These are phyloP conservation scores for Mormyrus lacerda DNA, from an alignment of 2,113 vertebrate species.

Conservation along the genomic window DNA sequence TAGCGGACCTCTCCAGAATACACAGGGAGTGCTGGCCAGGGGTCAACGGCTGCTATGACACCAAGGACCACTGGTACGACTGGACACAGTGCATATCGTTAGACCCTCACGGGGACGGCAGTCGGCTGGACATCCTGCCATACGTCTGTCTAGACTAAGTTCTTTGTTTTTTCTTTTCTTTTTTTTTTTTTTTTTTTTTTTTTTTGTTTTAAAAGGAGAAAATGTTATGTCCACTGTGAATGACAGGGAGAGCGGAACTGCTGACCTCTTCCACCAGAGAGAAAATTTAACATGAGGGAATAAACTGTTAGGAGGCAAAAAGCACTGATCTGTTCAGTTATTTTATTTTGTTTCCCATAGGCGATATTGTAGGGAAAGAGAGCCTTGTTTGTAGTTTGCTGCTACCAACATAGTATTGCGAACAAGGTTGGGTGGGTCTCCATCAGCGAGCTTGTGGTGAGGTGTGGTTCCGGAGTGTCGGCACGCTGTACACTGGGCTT, in stretches of 20 bases:
- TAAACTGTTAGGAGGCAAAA: slow-evolving; percentile 28
- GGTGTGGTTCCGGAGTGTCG: slow-evolving; percentile 43
- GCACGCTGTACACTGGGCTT: slow-evolving; percentile 47
- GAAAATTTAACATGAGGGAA: slow-evolving; percentile 38
- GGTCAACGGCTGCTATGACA: slow-evolving; percentile 90
- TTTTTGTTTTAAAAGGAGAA: slow-evolving; percentile 16
- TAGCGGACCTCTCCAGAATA: slow-evolving; percentile 72
- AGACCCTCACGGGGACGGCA: slow-evolving; percentile 80
- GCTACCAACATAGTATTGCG: slow-evolving; percentile 69
- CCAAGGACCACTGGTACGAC: slow-evolving; percentile 87
- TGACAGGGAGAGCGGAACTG: slow-evolving; percentile 40
- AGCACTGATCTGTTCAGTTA: slow-evolving; percentile 16
- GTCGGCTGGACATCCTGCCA: slow-evolving; percentile 84
- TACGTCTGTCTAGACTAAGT: slow-evolving; percentile 90
- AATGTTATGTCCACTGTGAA: slow-evolving; percentile 46
- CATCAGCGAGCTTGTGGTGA: slow-evolving; percentile 45
- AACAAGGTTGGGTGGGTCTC: slow-evolving; percentile 13
- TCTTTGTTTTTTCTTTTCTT: background rate
- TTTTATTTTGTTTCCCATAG: background rate
- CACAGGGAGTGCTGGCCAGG: slow-evolving; percentile 76
- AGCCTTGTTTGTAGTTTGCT: slow-evolving; percentile 64
- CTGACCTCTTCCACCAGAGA: slow-evolving; percentile 28
- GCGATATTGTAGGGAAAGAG: slow-evolving; percentile 6
- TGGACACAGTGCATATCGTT: slow-evolving; percentile 94
- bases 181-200: background rate